Evolutionary conservation across 2,797 vertebrate species (phyloP).

Genomic region (Cossypha polioptera): DNA sequence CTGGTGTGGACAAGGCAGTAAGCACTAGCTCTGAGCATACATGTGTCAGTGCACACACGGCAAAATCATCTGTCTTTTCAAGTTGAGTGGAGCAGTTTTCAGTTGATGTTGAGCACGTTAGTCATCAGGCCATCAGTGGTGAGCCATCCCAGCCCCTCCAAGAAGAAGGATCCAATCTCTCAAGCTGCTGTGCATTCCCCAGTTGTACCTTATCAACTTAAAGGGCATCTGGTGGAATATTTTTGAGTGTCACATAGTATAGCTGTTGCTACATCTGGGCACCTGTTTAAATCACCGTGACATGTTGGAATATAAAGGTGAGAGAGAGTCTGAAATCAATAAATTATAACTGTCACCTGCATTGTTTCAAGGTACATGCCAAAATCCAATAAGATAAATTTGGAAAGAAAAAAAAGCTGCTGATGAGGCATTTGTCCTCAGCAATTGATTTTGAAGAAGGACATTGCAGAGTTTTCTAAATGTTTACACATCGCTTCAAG

Average conservation of each 20-base stretch:
- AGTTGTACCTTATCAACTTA: background rate
- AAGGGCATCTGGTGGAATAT: background rate
- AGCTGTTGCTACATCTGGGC: background rate
- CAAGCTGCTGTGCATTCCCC: background rate
- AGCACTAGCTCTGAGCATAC: background rate
- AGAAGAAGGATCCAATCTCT: background rate
- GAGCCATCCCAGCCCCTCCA: fast-evolving
- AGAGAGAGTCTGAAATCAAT: background rate
- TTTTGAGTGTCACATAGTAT: background rate
- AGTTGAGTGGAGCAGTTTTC: background rate
- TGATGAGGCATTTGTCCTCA: background rate
- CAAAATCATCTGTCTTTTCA: background rate
- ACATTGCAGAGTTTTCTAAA: background rate
- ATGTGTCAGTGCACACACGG: fast-evolving
- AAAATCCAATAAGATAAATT: background rate
- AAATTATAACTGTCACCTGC: background rate
- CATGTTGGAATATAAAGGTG: background rate
- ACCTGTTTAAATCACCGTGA: background rate
- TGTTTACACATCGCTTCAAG: background rate
- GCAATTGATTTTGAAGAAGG: background rate
- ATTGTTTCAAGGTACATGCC: background rate
- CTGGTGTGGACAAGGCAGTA: background rate
- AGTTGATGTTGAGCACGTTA: fast-evolving
- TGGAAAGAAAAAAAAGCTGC: background rate
- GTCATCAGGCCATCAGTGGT: background rate